These are phyloP conservation scores for Clarias pachynema DNA, from an alignment of 2,797 vertebrate genomes.

Conservation along the genomic window DNA sequence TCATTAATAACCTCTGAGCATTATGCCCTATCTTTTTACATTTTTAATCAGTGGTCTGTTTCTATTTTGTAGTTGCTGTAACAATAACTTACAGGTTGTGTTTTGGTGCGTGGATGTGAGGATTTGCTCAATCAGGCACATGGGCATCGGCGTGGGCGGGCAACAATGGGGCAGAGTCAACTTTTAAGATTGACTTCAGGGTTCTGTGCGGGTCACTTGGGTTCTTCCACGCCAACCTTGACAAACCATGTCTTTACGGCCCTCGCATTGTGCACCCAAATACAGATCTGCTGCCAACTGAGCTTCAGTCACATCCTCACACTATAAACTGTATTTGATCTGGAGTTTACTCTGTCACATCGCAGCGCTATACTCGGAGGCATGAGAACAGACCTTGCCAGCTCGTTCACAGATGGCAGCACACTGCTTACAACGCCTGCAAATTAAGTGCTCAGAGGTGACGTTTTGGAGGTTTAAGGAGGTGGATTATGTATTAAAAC, in stretches of 20 bases:
- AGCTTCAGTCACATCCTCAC: conserved; percentile 41
- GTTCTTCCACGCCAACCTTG: not conserved
- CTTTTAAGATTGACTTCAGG: not conserved
- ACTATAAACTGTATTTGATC: conserved; percentile 40
- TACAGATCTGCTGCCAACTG: conserved; percentile 38
- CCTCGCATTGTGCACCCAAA: conserved; percentile 7
- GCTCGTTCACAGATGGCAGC: conserved; percentile 35
- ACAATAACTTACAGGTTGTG: not conserved
- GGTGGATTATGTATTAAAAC: conserved; percentile 73
- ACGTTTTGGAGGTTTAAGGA: conserved; percentile 70
- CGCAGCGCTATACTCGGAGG: conserved; percentile 31
- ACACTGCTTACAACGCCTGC: conserved; percentile 48
- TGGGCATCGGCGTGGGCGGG: not conserved
- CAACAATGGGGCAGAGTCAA: not conserved
- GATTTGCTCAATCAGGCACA: not conserved
- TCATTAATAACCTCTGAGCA: not conserved
- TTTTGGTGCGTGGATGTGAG: not conserved
- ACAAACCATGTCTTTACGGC: not conserved
- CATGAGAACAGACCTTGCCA: conserved; percentile 17
- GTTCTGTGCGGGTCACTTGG: too few species aligned
- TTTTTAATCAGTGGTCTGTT: not conserved
- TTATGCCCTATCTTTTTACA: not conserved
- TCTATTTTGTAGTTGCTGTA: not conserved
- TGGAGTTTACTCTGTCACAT: conserved; percentile 31
- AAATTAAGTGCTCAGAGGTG: conserved; percentile 72